Evolutionary conservation across 2,113 vertebrate species (phyloP).

Genomic region (Rhinichthys klamathensis): DNA sequence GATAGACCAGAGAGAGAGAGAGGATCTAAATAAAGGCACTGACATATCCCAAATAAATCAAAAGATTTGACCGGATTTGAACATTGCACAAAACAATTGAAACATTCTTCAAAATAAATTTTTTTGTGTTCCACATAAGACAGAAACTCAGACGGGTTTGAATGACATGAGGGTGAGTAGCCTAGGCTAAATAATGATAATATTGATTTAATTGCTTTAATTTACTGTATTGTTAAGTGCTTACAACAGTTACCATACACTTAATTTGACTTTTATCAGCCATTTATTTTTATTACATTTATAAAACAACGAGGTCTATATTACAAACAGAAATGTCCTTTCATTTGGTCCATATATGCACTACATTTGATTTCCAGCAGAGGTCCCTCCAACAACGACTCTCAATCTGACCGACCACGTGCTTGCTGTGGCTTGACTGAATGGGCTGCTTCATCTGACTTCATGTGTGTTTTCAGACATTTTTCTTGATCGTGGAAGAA

Average conservation of each 20-base stretch:
- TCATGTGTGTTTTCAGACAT: conserved; percentile 1
- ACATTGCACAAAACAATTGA: neutral
- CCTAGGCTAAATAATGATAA: neutral
- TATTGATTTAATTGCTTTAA: neutral
- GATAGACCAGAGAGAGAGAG: neutral
- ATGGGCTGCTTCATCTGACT: neutral
- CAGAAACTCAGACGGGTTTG: neutral
- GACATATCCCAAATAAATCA: neutral
- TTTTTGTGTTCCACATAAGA: neutral
- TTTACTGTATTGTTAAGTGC: neutral
- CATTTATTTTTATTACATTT: accelerated
- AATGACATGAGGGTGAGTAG: neutral
- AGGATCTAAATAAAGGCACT: neutral
- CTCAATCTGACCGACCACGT: neutral
- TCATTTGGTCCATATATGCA: neutral
- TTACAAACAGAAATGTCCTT: neutral
- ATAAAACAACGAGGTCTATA: neutral
- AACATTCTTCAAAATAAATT: neutral
- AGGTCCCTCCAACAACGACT: conserved; percentile 25
- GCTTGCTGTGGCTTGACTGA: neutral
- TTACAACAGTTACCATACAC: neutral
- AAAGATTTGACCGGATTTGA: neutral
- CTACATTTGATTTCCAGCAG: conserved; percentile 31
- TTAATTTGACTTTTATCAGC: neutral
- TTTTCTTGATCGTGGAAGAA: neutral